Percentiles rank a stretch among this genome's conserved stretches.
Conservation (phyloP, 37 sponge, comb jelly and placozoan species). For the Cliona cf. orientalis region DNA sequence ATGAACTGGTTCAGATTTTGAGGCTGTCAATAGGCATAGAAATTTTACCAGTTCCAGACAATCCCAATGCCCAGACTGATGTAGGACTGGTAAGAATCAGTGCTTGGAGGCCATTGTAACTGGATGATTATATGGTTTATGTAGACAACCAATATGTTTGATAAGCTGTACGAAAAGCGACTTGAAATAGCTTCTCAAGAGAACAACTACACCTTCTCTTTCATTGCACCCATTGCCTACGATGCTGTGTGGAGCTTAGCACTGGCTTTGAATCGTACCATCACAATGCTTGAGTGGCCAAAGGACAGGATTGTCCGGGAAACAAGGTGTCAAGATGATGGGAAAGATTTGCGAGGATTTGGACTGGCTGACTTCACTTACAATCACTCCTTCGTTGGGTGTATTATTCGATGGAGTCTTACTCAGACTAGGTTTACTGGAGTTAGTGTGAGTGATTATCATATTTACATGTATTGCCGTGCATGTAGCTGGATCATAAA, state of each 20-base stretch:
- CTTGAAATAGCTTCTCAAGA: neutral
- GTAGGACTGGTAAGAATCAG: conserved; percentile 6
- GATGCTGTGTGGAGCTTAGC: conserved; percentile 57
- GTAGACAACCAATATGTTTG: too few relatives aligned
- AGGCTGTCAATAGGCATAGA: neutral
- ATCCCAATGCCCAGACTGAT: neutral
- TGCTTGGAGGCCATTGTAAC: too few relatives aligned
- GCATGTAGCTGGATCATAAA: neutral
- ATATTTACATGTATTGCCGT: too few relatives aligned
- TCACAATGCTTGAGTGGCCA: neutral
- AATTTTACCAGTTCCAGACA: neutral
- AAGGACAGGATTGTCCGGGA: neutral
- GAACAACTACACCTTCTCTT: neutral
- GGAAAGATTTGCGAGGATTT: too few relatives aligned
- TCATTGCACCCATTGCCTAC: neutral
- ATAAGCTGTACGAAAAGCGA: neutral
- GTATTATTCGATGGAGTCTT: conserved; percentile 22
- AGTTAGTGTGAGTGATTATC: conserved; percentile 44
- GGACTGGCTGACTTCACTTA: conserved; percentile 36
- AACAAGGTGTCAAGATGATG: neutral
- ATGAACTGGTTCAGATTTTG: conserved; percentile 2
- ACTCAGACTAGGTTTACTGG: conserved; percentile 25
- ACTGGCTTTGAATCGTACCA: conserved; percentile 26
- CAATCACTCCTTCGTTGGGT: conserved; percentile 20
- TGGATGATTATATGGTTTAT: too few relatives aligned